Evolutionary conservation across 2,797 vertebrate species (phyloP).

Genomic region (Clarias platycephalus): DNA sequence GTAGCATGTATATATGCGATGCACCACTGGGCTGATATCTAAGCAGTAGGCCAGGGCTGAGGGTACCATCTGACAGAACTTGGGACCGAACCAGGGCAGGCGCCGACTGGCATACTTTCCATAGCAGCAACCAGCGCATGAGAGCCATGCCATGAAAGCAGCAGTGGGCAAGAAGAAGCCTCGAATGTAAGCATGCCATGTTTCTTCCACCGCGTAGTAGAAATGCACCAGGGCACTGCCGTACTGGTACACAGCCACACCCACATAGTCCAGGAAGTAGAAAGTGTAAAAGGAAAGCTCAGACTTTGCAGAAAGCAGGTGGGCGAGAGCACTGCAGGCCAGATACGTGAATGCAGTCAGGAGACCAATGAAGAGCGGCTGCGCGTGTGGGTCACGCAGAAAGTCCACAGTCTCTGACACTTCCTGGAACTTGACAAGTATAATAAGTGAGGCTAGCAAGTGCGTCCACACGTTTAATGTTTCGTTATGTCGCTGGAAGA

Average conservation of each 20-base stretch:
- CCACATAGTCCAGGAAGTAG: slow-evolving; percentile 95
- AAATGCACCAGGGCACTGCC: slow-evolving; percentile 89
- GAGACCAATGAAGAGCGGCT: slow-evolving; percentile 87
- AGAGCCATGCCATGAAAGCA: slow-evolving; percentile 87
- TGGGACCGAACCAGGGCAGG: slow-evolving; percentile 73
- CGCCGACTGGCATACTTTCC: slow-evolving; percentile 82
- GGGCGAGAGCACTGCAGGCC: slow-evolving; percentile 86
- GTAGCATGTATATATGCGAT: slow-evolving; percentile 83
- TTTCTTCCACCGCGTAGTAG: slow-evolving; percentile 87
- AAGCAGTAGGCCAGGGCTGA: slow-evolving; percentile 86
- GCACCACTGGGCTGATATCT: slow-evolving; percentile 91
- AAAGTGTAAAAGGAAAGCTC: slow-evolving; percentile 94
- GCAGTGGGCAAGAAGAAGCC: slow-evolving; percentile 81
- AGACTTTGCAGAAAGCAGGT: slow-evolving; percentile 91
- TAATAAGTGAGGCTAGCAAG: slow-evolving; percentile 80
- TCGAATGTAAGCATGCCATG: slow-evolving; percentile 79
- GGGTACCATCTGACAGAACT: slow-evolving; percentile 90
- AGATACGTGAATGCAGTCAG: slow-evolving; percentile 86
- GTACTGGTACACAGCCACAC: slow-evolving; percentile 91
- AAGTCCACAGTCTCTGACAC: slow-evolving; percentile 84
- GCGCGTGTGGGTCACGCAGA: slow-evolving; percentile 83
- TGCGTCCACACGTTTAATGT: slow-evolving; percentile 93
- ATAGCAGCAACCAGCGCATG: slow-evolving; percentile 91
- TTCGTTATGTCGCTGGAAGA: slow-evolving; percentile 95
- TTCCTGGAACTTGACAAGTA: slow-evolving; percentile 83